Conservation (phyloP, 2,888 invertebrate species). For the Diaprepes abbreviatus region DNA sequence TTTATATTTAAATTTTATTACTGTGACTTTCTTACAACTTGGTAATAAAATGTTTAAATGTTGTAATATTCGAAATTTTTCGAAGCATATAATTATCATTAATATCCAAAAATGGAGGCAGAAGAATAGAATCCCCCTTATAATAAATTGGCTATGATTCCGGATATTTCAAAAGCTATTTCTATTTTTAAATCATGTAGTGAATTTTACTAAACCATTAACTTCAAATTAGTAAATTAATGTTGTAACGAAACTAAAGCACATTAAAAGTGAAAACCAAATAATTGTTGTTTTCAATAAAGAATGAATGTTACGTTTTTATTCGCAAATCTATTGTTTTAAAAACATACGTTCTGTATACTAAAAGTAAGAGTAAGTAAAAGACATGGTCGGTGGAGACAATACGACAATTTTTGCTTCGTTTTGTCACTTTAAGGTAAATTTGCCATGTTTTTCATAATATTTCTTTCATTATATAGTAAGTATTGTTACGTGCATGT, state of each 20-base stretch:
- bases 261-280: conserved; percentile 18
- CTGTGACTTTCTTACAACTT: too few relatives aligned
- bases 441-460: conserved; percentile 26
- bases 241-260: conserved; percentile 9
- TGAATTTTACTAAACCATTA: not conserved
- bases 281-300: conserved; percentile 6
- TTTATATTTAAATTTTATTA: too few relatives aligned
- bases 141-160: too few relatives aligned
- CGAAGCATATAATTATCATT: too few relatives aligned
- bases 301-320: not conserved
- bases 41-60: too few relatives aligned
- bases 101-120: too few relatives aligned
- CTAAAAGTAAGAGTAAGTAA: conserved; percentile 18
- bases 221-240: conserved; percentile 9
- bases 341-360: too few relatives aligned
- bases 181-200: not conserved
- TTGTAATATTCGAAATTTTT: too few relatives aligned
- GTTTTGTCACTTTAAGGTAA: conserved; percentile 6
- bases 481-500: not conserved
- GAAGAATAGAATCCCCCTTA: too few relatives aligned
- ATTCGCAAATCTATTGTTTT: conserved; percentile 1
- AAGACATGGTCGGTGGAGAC: conserved; percentile 26
- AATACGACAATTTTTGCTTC: conserved; percentile 23
- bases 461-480: conserved; percentile 21
- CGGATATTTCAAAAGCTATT: too few relatives aligned